These are phyloP conservation scores for Etheostoma cragini DNA, from an alignment of 2,113 vertebrate genomes.

Conservation along the genomic window DNA sequence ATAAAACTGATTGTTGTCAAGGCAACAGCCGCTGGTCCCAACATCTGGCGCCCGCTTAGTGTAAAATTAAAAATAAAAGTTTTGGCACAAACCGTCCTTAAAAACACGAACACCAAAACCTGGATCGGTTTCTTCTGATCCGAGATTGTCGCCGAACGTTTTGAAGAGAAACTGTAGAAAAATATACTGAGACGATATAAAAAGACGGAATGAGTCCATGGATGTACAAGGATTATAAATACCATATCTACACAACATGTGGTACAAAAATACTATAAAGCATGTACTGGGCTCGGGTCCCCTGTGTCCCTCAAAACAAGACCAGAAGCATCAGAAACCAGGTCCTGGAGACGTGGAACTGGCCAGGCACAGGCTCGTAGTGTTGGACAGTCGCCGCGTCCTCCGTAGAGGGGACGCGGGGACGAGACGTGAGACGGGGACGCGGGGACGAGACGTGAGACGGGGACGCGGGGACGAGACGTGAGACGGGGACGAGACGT, in stretches of 20 bases:
- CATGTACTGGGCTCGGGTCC: slow-evolving; percentile 86
- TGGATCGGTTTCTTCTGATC: slow-evolving; percentile 65
- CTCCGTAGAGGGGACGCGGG: not conserved
- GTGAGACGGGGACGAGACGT: too few species aligned
- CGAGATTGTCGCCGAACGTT: slow-evolving; percentile 83
- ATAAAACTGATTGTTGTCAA: slow-evolving; percentile 16
- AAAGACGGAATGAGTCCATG: slow-evolving; percentile 83
- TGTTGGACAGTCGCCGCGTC: slow-evolving; percentile 52
- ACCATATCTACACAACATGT: slow-evolving; percentile 90
- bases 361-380: slow-evolving; percentile 86
- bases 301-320: slow-evolving; percentile 33
- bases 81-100: slow-evolving; percentile 70
- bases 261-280: slow-evolving; percentile 90
- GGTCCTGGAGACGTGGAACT: slow-evolving; percentile 76
- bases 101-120: slow-evolving; percentile 51
- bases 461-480: too few species aligned
- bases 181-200: slow-evolving; percentile 87
- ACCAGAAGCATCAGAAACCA: not conserved
- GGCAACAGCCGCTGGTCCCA: slow-evolving; percentile 52
- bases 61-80: not conserved
- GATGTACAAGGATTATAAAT: slow-evolving; percentile 96
- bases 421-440: too few species aligned
- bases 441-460: too few species aligned
- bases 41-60: slow-evolving; percentile 15
- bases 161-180: slow-evolving; percentile 82